A percentile compares a stretch with the other conserved stretches of the same genome.
phyloP scores from a whole-genome alignment of 1,140 invertebrate genomes.

The Drusus annulatus region DNA sequence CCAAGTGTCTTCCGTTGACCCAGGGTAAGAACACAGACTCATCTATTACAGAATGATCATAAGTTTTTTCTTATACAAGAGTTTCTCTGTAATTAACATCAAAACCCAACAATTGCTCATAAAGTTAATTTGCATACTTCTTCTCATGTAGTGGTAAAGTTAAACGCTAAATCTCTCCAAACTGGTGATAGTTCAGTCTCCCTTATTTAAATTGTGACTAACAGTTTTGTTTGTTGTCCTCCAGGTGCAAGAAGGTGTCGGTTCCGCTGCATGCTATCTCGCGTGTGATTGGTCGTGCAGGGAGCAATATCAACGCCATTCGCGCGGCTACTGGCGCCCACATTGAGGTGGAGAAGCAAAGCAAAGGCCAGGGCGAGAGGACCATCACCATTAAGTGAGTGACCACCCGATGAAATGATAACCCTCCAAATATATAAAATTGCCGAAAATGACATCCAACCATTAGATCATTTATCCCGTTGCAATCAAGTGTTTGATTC shows the following conservation, averaged over 20 bases:
- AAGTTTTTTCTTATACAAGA: no score
- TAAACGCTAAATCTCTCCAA: no score
- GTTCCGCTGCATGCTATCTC: conserved; percentile 96
- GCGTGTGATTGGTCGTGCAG: conserved; percentile 94
- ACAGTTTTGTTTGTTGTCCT: background rate
- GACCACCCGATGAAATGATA: background rate
- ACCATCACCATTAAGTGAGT: conserved; percentile 94
- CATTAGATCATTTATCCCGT: no score
- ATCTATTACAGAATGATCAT: no score
- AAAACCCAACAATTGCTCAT: no score
- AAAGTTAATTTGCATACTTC: no score
- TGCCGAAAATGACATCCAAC: background rate
- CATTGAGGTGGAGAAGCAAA: conserved; percentile 98
- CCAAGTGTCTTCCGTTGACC: conserved; percentile 71
- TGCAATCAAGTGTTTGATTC: no score
- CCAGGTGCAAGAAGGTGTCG: conserved; percentile 73
- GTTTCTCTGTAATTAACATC: no score
- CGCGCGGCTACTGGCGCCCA: conserved; percentile 94
- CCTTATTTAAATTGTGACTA: no score
- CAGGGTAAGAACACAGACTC: conserved; percentile 62
- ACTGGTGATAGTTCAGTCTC: no score
- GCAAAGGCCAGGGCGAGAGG: conserved; percentile 93
- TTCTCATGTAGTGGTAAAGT: no score
- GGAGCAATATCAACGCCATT: conserved; percentile 98
- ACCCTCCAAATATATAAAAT: background rate